Conservation (phyloP, 1,140 invertebrate species). For the Araneus ventricosus region DNA sequence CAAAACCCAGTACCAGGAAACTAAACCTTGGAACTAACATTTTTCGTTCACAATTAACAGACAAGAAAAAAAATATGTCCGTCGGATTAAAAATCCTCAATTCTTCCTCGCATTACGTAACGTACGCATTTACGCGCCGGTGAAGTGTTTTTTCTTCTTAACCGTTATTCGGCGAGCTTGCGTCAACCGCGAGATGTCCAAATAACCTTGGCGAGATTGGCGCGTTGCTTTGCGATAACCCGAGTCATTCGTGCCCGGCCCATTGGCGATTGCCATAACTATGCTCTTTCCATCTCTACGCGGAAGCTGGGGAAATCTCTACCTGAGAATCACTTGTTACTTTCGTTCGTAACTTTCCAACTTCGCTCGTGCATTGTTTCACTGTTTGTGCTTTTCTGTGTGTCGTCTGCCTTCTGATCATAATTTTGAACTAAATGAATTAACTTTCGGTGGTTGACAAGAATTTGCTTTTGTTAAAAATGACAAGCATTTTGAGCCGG, state of each 20-base stretch:
- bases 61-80: too few species aligned
- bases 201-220: constrained; percentile 48
- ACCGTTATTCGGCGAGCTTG: constrained; percentile 14
- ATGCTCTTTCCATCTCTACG: constrained; percentile 28
- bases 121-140: not conserved
- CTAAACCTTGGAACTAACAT: too few species aligned
- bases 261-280: constrained; percentile 54
- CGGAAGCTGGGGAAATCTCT: constrained; percentile 2
- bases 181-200: not conserved
- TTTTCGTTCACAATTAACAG: too few species aligned
- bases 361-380: not conserved
- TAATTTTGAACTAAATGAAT: not conserved
- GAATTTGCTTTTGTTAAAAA: not conserved
- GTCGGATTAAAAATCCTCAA: too few species aligned
- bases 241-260: not conserved
- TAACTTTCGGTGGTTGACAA: not conserved
- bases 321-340: constrained; percentile 66
- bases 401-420: not conserved
- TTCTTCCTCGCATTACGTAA: not conserved
- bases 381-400: not conserved
- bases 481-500: constrained; percentile 74
- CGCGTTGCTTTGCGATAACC: constrained; percentile 42
- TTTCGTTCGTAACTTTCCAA: not conserved
- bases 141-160: not conserved
- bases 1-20: too few species aligned